These are phyloP conservation scores for Rotaria sp. DNA, from an alignment of 2,888 invertebrate genomes.

Conservation along the genomic window DNA sequence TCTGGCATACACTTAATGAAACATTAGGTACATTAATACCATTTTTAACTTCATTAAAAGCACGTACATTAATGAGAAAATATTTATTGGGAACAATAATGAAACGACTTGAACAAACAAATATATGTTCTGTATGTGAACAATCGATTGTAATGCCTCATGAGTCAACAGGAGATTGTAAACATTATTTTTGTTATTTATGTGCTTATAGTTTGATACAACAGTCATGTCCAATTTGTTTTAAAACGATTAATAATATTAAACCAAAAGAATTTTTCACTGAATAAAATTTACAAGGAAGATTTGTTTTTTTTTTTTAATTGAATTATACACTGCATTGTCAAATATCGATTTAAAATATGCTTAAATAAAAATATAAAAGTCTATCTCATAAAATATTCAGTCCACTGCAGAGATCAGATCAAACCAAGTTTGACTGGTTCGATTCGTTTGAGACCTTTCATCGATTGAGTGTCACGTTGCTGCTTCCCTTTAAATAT, in stretches of 20 bases:
- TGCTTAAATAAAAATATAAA: too few species aligned
- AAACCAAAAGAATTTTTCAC: neutral
- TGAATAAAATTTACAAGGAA: neutral
- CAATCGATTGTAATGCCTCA: neutral
- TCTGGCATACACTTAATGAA: constrained; percentile 25
- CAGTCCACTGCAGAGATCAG: too few species aligned
- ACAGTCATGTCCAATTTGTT: constrained; percentile 15
- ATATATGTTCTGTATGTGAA: constrained; percentile 15
- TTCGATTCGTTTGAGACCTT: too few species aligned
- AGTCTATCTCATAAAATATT: too few species aligned
- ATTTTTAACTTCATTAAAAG: neutral
- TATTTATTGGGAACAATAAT: neutral
- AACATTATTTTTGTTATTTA: constrained; percentile 20
- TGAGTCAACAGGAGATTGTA: neutral
- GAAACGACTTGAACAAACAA: neutral
- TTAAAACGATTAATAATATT: neutral
- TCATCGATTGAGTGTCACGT: too few species aligned
- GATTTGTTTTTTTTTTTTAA: neutral
- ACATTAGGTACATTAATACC: neutral
- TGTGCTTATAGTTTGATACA: constrained; percentile 10
- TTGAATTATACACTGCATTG: too few species aligned
- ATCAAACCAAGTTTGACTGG: too few species aligned
- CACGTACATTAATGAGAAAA: neutral
- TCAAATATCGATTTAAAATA: too few species aligned
- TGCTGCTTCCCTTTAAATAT: too few species aligned